A percentile compares a stretch with the other conserved stretches of the same genome.
Evolutionary conservation across 2,113 vertebrate genomes (phyloP).

Genomic region (Hymenochirus boettgeri): DNA sequence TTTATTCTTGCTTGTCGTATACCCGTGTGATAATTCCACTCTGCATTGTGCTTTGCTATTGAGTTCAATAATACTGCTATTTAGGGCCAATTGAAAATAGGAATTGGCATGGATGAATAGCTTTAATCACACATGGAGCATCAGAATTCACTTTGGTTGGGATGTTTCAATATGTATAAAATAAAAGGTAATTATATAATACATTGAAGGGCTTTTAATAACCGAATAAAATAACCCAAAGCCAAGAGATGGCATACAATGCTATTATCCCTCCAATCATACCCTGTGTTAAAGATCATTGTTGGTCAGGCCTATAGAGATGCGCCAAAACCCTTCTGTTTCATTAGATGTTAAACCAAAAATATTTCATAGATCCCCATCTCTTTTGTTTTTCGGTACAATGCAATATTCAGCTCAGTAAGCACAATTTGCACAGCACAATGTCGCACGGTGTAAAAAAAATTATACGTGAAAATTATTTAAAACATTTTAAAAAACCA

Average conservation of each 20-base stretch:
- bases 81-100: constrained; percentile 39
- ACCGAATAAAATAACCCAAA: constrained; percentile 7
- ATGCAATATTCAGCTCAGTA: no score
- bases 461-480: no score
- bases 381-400: no score
- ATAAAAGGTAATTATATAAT: constrained; percentile 37
- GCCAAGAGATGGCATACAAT: constrained; percentile 21
- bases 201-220: constrained; percentile 29
- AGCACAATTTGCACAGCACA: no score
- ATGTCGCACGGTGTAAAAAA: no score
- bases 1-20: constrained; percentile 25
- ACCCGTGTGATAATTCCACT: constrained; percentile 17
- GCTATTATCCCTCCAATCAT: constrained; percentile 24
- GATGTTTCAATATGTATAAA: constrained; percentile 32
- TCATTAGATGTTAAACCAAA: not conserved
- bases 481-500: no score
- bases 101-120: constrained; percentile 32
- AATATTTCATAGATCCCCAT: no score
- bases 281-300: not conserved
- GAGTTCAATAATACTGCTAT: constrained; percentile 37
- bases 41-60: constrained; percentile 33
- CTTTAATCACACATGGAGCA: constrained; percentile 34
- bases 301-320: constrained; percentile 12
- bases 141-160: constrained; percentile 29
- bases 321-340: not conserved